Percentiles rank a stretch among this genome's conserved stretches.
phyloP scores from a whole-genome alignment of 1,140 invertebrate species.

The Grapholita molesta region DNA sequence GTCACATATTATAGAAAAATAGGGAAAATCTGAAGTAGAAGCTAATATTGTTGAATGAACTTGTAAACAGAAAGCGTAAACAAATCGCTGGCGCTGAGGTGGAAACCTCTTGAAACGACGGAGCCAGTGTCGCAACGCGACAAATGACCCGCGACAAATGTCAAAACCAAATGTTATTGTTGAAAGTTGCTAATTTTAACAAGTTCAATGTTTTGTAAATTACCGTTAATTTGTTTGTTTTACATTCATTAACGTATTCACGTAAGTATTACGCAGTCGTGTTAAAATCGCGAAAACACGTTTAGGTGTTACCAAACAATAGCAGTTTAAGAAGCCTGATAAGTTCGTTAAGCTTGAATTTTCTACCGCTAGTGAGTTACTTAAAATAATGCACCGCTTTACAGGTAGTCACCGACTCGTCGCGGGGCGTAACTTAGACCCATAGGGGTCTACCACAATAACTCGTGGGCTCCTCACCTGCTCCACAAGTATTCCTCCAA shows the following conservation, averaged over 20 bases:
- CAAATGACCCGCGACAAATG: conserved; percentile 5
- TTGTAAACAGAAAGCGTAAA: conserved; percentile 17
- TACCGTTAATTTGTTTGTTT: background rate
- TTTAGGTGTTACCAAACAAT: background rate
- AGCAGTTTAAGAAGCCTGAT: background rate
- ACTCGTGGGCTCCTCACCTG: conserved; percentile 47
- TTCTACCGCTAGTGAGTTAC: background rate
- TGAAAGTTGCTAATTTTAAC: background rate
- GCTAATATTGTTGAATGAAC: conserved; percentile 3
- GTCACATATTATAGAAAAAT: background rate
- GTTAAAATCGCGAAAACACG: background rate
- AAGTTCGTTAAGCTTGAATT: background rate
- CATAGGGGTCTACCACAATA: conserved; percentile 21
- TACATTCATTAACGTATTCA: background rate
- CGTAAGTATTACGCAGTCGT: background rate
- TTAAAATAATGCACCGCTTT: background rate
- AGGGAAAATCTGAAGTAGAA: background rate
- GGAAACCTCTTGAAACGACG: background rate
- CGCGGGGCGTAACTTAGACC: conserved; percentile 22
- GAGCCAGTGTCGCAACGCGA: background rate
- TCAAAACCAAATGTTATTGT: background rate
- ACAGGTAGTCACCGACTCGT: background rate
- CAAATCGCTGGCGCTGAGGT: conserved; percentile 14
- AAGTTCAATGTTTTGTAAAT: background rate
- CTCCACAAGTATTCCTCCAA: conserved; percentile 70